Evolutionary conservation across 2,888 invertebrate genomes (phyloP).

Genomic region (Macrophya annulata): DNA sequence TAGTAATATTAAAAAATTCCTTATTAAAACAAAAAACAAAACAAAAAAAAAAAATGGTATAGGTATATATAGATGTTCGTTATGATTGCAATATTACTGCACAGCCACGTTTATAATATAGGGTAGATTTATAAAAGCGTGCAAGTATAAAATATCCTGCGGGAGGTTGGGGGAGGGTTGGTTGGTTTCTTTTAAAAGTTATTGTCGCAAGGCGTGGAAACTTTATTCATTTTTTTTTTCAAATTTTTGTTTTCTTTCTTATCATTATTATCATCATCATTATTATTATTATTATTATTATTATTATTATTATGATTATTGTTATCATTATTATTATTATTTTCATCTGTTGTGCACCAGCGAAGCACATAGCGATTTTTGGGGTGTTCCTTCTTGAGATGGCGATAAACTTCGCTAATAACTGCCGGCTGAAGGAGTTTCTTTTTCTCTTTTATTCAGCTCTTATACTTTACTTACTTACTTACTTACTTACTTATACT

Average conservation of each 20-base stretch:
- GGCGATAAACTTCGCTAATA: slow-evolving; percentile 53
- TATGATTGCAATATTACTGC: slow-evolving; percentile 10
- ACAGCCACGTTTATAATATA: not conserved
- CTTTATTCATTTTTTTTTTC: not conserved
- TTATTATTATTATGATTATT: not conserved
- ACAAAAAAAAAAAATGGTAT: not conserved
- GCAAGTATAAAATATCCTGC: slow-evolving; percentile 6
- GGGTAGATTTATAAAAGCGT: slow-evolving; percentile 3
- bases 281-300: not conserved
- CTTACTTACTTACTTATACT: slow-evolving; percentile 8
- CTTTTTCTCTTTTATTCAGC: slow-evolving; percentile 39
- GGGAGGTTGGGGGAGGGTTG: not conserved
- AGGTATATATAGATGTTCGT: not conserved
- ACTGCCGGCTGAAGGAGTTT: slow-evolving; percentile 52
- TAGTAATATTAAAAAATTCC: not conserved
- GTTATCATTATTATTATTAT: not conserved
- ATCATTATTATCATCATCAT: not conserved
- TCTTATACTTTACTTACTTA: slow-evolving; percentile 22
- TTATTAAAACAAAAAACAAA: not conserved
- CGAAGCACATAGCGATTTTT: slow-evolving; percentile 41
- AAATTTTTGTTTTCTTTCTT: not conserved
- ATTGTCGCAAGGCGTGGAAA: slow-evolving; percentile 19
- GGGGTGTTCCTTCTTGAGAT: slow-evolving; percentile 29
- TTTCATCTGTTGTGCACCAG: slow-evolving; percentile 30
- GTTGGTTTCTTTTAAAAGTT: slow-evolving; percentile 23